Conservation (phyloP, 2,797 vertebrate species). For the Oreortyx pictus region DNA sequence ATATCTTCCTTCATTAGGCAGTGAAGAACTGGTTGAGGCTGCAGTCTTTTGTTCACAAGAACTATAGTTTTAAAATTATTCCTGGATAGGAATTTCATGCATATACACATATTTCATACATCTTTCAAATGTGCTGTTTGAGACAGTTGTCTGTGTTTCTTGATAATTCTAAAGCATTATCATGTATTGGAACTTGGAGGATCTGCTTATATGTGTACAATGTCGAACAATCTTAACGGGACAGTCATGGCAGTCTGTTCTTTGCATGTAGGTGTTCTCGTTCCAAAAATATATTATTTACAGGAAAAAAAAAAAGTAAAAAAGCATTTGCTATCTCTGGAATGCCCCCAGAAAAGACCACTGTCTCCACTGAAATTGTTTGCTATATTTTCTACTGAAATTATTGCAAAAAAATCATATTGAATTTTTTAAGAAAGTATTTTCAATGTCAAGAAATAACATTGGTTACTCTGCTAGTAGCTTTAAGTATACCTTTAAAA, state of each 20-base stretch:
- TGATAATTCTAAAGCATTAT: background rate
- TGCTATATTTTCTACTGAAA: background rate
- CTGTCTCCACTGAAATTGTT: background rate
- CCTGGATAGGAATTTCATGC: too few relatives aligned
- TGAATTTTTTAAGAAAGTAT: background rate
- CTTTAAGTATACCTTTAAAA: background rate
- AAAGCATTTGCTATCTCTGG: background rate
- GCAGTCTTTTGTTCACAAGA: too few relatives aligned
- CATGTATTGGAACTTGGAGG: background rate
- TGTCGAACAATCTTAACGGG: background rate
- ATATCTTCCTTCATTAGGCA: too few relatives aligned
- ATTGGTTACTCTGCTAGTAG: background rate
- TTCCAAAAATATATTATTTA: background rate
- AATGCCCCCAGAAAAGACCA: background rate
- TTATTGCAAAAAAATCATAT: background rate
- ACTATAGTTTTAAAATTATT: too few relatives aligned
- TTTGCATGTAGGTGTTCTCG: background rate
- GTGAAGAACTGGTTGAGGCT: too few relatives aligned
- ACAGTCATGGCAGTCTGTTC: background rate
- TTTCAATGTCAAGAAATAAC: background rate
- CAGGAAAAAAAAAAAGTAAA: background rate
- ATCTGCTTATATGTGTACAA: background rate
- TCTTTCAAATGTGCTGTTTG: background rate
- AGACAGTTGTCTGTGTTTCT: background rate
- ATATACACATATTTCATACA: too few relatives aligned